Conservation (phyloP, 2,113 vertebrate genomes). For the Cranoglanis bouderius region DNA sequence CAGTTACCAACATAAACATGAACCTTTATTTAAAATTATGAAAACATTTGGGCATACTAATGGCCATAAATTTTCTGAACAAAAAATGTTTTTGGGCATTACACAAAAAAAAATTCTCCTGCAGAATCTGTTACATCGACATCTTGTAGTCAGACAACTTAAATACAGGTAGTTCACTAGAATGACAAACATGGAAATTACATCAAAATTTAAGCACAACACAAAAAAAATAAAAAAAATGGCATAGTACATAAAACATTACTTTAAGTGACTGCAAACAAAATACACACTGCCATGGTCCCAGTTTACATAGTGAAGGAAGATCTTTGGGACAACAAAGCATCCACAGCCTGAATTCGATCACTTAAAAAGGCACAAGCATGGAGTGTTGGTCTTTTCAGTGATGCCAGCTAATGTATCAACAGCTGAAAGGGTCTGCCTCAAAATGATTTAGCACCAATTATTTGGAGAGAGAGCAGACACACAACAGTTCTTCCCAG, state of each 20-base stretch:
- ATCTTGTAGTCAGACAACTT: constrained; percentile 44
- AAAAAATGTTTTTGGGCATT: constrained; percentile 48
- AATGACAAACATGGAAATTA: constrained; percentile 62
- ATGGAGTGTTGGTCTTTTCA: constrained; percentile 71
- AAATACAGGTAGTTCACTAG: constrained; percentile 39
- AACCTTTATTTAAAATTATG: constrained; percentile 69
- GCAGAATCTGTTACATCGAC: background rate
- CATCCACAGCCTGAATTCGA: constrained; percentile 65
- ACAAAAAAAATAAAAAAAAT: constrained; percentile 17
- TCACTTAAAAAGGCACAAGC: constrained; percentile 75
- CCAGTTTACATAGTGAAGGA: constrained; percentile 20
- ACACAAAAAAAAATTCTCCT: constrained; percentile 33
- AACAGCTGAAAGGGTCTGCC: constrained; percentile 54
- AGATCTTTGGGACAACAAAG: constrained; percentile 50
- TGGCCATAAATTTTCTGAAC: constrained; percentile 61
- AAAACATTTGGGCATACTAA: constrained; percentile 44
- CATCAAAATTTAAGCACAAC: constrained; percentile 51
- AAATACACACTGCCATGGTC: constrained; percentile 38
- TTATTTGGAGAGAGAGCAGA: constrained; percentile 58
- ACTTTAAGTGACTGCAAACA: constrained; percentile 46
- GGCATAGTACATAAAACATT: constrained; percentile 57
- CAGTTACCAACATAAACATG: constrained; percentile 52
- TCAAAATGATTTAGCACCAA: constrained; percentile 70
- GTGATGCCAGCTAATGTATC: constrained; percentile 46
- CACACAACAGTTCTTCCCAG: constrained; percentile 51